Conservation (phyloP, 1,140 invertebrate genomes). For the Formica exsecta region DNA sequence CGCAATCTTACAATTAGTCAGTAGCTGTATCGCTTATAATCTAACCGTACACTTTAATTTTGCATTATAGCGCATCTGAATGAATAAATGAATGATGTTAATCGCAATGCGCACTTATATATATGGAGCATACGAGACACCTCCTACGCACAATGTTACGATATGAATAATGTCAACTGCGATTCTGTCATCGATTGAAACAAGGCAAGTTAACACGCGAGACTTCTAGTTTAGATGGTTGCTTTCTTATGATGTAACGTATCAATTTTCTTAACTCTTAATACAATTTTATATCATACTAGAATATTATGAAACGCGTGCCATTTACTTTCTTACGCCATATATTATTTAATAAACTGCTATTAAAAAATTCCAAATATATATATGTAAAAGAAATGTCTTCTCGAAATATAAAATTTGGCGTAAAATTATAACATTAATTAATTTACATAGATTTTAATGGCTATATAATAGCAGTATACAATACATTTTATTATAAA, state of each 20-base stretch:
- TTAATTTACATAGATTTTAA: not conserved
- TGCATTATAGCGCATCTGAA: conserved; percentile 4
- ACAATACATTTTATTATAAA: too few species aligned
- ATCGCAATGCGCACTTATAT: conserved; percentile 26
- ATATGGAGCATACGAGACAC: conserved; percentile 17
- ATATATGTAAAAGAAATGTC: too few species aligned
- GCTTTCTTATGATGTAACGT: not conserved
- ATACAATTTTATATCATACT: not conserved
- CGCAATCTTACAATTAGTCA: conserved; percentile 31
- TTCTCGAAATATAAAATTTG: too few species aligned
- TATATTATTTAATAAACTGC: not conserved
- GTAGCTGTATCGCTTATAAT: conserved; percentile 19
- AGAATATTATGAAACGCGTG: not conserved
- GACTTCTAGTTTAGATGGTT: not conserved
- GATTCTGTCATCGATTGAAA: conserved; percentile 17
- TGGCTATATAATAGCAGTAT: too few species aligned
- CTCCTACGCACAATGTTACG: not conserved
- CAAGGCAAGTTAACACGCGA: not conserved
- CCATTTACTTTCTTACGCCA: too few species aligned
- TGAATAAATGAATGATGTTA: not conserved
- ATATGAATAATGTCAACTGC: not conserved
- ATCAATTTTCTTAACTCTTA: too few species aligned
- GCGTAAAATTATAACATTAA: not conserved
- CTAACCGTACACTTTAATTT: conserved; percentile 17
- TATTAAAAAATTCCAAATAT: too few species aligned